These are phyloP conservation scores for Octopus sinensis DNA, from an alignment of 1,140 invertebrate genomes.

Conservation along the genomic window DNA sequence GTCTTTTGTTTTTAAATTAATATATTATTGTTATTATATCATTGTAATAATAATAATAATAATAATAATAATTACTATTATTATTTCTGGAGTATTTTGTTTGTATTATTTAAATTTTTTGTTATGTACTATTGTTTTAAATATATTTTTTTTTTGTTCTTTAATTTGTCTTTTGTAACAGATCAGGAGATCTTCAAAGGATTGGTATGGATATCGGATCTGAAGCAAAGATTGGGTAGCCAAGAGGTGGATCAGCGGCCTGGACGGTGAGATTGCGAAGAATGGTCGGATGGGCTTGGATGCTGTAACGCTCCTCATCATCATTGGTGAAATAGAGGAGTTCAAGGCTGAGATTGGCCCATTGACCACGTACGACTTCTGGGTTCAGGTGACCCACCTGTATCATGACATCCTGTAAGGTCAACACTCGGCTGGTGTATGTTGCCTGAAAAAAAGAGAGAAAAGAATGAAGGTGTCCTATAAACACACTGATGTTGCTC, in stretches of 20 bases:
- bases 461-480: not conserved
- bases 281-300: constrained; percentile 61
- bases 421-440: constrained; percentile 57
- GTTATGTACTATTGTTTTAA: too few relatives aligned
- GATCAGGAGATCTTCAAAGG: constrained; percentile 18
- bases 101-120: too few relatives aligned
- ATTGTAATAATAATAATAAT: too few relatives aligned
- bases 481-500: too few relatives aligned
- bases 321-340: constrained; percentile 63
- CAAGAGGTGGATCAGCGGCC: constrained; percentile 61
- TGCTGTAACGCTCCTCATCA: constrained; percentile 64
- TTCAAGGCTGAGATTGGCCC: constrained; percentile 61
- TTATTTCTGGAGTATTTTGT: too few relatives aligned
- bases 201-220: constrained; percentile 46
- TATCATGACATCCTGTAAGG: constrained; percentile 54
- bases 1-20: too few relatives aligned
- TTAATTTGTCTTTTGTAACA: too few relatives aligned
- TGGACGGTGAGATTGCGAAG: constrained; percentile 62
- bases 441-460: constrained; percentile 41
- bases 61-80: too few relatives aligned
- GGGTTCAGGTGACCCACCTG: constrained; percentile 57
- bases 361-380: constrained; percentile 59
- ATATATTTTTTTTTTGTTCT: too few relatives aligned
- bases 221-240: constrained; percentile 61
- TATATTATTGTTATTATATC: too few relatives aligned